phyloP scores from a whole-genome alignment of 2,797 vertebrate genomes.

The Helarctos malayanus region DNA sequence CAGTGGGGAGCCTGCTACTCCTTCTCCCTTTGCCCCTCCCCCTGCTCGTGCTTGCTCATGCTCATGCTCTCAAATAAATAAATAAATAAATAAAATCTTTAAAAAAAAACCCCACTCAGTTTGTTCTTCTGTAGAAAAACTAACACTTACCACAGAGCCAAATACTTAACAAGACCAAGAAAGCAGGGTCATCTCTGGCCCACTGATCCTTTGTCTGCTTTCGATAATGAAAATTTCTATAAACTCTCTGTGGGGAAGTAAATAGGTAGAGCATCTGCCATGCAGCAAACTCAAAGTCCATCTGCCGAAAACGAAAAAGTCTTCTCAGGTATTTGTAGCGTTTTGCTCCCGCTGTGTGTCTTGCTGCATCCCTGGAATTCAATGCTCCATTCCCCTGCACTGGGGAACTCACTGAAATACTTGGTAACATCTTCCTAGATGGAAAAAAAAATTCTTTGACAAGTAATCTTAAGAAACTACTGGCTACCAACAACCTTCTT shows the following conservation, averaged over 20 bases:
- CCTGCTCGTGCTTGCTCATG: not conserved
- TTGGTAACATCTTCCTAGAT: slow-evolving; percentile 95
- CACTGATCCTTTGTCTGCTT: slow-evolving; percentile 99
- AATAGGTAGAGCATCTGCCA: slow-evolving; percentile 99
- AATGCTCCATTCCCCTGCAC: slow-evolving; percentile 91
- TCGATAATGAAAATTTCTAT: slow-evolving; percentile 98
- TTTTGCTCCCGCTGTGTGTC: slow-evolving; percentile 97
- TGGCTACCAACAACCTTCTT: not conserved
- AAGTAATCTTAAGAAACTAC: not conserved
- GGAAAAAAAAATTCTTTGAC: not conserved
- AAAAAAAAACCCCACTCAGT: not conserved
- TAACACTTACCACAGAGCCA: slow-evolving; percentile 96
- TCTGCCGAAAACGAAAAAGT: slow-evolving; percentile 95
- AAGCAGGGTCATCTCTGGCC: slow-evolving; percentile 98
- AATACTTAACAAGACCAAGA: slow-evolving; percentile 96
- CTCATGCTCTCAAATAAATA: not conserved
- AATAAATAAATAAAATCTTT: not conserved
- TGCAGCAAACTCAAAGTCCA: slow-evolving; percentile 98
- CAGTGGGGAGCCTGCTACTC: not conserved
- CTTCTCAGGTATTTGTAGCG: slow-evolving; percentile 97
- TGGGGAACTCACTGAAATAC: slow-evolving; percentile 88
- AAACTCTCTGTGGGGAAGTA: slow-evolving; percentile 98
- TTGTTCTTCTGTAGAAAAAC: not conserved
- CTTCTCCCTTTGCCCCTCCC: not conserved
- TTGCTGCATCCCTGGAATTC: slow-evolving; percentile 92